Conservation (phyloP, 2,888 invertebrate species). For the Drosophila niveifrons region DNA sequence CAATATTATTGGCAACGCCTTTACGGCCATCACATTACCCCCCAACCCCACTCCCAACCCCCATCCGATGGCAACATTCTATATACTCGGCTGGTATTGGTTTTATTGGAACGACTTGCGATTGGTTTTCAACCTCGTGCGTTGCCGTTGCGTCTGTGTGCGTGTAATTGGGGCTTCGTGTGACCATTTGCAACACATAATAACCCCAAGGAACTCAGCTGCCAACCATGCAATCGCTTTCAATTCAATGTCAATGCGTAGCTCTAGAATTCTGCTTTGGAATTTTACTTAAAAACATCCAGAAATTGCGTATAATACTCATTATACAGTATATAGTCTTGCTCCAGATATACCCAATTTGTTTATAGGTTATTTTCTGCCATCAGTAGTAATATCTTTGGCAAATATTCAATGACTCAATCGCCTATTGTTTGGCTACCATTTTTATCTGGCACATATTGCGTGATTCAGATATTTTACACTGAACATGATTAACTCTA, state of each 20-base stretch:
- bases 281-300: too few relatives aligned
- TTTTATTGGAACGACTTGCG: constrained; percentile 58
- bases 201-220: constrained; percentile 47
- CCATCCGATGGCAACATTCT: background rate
- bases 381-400: background rate
- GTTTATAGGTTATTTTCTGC: background rate
- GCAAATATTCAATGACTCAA: constrained; percentile 31
- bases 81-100: constrained; percentile 49
- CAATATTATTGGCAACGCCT: constrained; percentile 82
- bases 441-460: constrained; percentile 27
- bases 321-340: too few relatives aligned
- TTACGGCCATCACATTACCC: constrained; percentile 42
- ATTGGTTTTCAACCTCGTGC: constrained; percentile 63
- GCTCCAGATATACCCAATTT: background rate
- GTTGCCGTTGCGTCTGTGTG: constrained; percentile 10
- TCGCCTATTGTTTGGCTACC: background rate
- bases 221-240: background rate
- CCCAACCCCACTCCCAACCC: background rate
- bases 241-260: background rate
- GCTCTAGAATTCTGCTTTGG: too few relatives aligned
- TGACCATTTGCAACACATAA: constrained; percentile 28
- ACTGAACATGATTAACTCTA: background rate
- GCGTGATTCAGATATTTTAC: constrained; percentile 38
- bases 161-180: constrained; percentile 6
- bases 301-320: too few relatives aligned